A percentile compares a stretch with the other conserved stretches of the same genome.
phyloP scores from a whole-genome alignment of 2,888 invertebrate genomes.

The Iselma pallidipennis region DNA sequence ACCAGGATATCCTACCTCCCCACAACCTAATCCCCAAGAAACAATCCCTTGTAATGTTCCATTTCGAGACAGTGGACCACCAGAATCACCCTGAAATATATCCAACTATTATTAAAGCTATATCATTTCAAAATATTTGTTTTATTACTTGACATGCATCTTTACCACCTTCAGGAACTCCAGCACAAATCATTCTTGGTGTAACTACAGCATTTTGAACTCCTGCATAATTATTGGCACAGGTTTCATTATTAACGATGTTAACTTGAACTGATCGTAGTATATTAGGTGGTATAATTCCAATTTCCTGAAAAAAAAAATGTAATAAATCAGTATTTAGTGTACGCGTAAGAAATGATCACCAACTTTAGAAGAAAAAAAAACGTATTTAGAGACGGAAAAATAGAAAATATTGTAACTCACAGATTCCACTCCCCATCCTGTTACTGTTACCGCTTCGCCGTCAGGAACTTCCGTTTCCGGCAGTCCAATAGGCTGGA shows the following conservation, averaged over 20 bases:
- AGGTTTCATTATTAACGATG: neutral
- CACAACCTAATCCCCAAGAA: slow-evolving; percentile 19
- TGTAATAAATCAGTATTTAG: neutral
- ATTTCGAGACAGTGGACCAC: slow-evolving; percentile 18
- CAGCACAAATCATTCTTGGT: slow-evolving; percentile 7
- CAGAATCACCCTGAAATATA: slow-evolving; percentile 19
- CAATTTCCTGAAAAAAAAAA: neutral
- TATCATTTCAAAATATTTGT: neutral
- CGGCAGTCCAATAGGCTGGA: neutral
- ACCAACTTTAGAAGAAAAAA: too few relatives aligned
- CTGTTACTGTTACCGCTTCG: neutral
- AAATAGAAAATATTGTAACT: neutral
- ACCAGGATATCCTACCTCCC: slow-evolving; percentile 10
- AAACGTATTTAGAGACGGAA: too few relatives aligned
- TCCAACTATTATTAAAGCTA: neutral
- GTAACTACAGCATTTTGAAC: neutral
- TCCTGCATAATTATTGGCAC: neutral
- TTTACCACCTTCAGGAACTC: neutral
- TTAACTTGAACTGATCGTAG: neutral
- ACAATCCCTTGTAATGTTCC: slow-evolving; percentile 14
- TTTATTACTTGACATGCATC: neutral
- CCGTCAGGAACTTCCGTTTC: neutral
- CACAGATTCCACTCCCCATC: slow-evolving; percentile 3
- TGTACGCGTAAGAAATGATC: neutral
- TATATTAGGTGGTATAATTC: neutral